Percentiles rank a stretch among this genome's conserved stretches.
Conservation (phyloP, 1,140 invertebrate species). For the Aphis craccivora region DNA sequence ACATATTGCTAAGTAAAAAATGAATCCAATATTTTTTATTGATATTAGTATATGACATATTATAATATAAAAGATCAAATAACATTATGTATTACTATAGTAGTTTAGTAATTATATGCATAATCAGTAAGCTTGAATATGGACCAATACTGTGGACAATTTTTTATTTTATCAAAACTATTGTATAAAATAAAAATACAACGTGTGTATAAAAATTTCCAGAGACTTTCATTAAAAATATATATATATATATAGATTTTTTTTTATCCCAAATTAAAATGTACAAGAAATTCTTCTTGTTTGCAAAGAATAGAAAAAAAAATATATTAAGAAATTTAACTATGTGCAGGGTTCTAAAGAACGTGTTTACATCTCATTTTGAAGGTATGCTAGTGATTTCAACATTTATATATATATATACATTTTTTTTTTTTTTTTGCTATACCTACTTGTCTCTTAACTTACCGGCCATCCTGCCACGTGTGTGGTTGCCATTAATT, state of each 20-base stretch:
- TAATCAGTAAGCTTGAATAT: background rate
- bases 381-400: background rate
- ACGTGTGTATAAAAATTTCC: background rate
- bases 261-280: background rate
- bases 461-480: background rate
- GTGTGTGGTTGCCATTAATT: constrained; percentile 18
- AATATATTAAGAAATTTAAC: constrained; percentile 14
- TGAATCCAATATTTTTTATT: background rate
- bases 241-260: background rate
- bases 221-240: background rate
- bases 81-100: background rate
- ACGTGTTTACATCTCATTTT: constrained; percentile 42
- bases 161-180: background rate
- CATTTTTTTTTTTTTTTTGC: constrained; percentile 4
- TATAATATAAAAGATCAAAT: background rate
- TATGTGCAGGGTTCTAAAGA: background rate
- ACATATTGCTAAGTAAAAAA: background rate
- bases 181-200: background rate
- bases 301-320: background rate
- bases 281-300: background rate
- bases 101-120: background rate
- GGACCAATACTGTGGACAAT: background rate
- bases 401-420: background rate
- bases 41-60: background rate
- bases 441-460: background rate